These are phyloP conservation scores for Macropodus opercularis DNA, from an alignment of 2,797 vertebrate species.

Conservation along the genomic window DNA sequence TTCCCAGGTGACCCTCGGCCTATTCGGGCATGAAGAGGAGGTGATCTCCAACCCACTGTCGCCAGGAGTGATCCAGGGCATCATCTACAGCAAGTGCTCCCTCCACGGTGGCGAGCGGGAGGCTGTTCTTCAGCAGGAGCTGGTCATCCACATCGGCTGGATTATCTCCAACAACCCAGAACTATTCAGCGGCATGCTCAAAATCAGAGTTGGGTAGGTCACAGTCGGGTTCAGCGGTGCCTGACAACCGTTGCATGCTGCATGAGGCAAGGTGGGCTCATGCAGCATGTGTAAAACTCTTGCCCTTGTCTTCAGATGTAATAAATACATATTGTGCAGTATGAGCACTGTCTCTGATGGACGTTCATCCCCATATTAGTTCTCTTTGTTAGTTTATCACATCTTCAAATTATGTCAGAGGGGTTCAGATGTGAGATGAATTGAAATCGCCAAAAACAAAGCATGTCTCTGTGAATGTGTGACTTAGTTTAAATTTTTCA, in stretches of 20 bases:
- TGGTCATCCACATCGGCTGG: conserved; percentile 98
- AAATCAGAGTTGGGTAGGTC: conserved; percentile 95
- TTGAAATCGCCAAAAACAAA: too few relatives aligned
- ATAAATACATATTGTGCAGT: background rate
- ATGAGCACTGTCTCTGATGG: too few relatives aligned
- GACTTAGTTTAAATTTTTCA: background rate
- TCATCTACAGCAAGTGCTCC: conserved; percentile 92
- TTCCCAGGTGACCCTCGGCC: conserved; percentile 93
- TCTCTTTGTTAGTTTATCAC: background rate
- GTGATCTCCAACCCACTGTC: conserved; percentile 98
- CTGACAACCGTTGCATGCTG: background rate
- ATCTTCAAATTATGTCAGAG: too few relatives aligned
- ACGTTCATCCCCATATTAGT: background rate
- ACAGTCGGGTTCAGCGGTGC: background rate
- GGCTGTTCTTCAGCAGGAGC: conserved; percentile 95
- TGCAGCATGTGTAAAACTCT: background rate
- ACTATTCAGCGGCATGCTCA: conserved; percentile 96
- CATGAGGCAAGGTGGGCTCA: background rate
- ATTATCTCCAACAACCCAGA: conserved; percentile 96
- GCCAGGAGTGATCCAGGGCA: conserved; percentile 93
- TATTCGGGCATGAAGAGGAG: conserved; percentile 94
- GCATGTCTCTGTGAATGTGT: too few relatives aligned
- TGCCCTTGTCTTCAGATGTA: background rate
- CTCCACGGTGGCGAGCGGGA: conserved; percentile 89
- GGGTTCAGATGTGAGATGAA: too few relatives aligned